Percentiles rank a stretch among this genome's conserved stretches.
Conservation (phyloP, 1,140 invertebrate species). For the honey bee (Apis mellifera) region DNA sequence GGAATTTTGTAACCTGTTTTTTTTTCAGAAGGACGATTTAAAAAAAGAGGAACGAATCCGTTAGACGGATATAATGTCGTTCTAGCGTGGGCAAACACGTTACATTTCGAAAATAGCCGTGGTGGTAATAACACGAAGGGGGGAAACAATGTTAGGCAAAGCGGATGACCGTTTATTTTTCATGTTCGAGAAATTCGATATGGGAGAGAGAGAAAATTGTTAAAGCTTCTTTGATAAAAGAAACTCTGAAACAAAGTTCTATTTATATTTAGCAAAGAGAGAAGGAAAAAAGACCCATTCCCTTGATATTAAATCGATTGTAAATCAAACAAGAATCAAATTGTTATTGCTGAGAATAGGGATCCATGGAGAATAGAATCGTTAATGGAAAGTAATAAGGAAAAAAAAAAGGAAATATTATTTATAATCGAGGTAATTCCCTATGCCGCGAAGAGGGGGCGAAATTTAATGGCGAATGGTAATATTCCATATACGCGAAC, state of each 20-base stretch:
- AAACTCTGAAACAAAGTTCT: too few species aligned
- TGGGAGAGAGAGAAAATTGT: too few species aligned
- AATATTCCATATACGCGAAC: neutral
- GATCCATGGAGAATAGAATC: too few species aligned
- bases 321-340: too few species aligned
- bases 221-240: too few species aligned
- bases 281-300: too few species aligned
- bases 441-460: neutral
- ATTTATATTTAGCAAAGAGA: too few species aligned
- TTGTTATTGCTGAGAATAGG: too few species aligned
- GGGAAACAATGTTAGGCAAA: neutral
- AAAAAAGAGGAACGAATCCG: neutral
- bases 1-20: neutral
- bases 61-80: slow-evolving; percentile 1
- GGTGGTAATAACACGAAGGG: neutral
- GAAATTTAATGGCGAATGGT: neutral
- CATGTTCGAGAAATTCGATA: neutral
- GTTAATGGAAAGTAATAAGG: neutral
- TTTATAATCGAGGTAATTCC: slow-evolving; percentile 23
- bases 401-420: neutral
- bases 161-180: neutral
- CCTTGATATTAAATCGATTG: too few species aligned
- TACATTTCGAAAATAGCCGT: slow-evolving; percentile 20
- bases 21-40: too few species aligned
- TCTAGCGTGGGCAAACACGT: neutral